Evolutionary conservation across 2,797 vertebrate species (phyloP).

Genomic region (Naso thynnoides): DNA sequence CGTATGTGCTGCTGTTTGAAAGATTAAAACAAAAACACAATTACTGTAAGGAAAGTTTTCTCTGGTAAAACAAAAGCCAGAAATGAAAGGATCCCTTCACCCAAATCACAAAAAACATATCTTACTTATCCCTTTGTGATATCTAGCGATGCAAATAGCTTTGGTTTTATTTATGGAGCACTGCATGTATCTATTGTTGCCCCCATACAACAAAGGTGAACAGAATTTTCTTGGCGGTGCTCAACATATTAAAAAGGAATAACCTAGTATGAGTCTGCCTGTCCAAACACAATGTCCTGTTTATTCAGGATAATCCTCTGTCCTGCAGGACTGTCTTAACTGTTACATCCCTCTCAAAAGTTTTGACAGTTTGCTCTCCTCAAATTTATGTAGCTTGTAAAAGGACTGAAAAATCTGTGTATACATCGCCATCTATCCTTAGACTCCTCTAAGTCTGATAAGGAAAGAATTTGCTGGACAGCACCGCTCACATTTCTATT

Average conservation of each 20-base stretch:
- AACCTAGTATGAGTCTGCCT: constrained; percentile 18
- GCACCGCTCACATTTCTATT: not conserved
- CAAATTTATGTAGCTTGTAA: not conserved
- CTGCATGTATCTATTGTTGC: not conserved
- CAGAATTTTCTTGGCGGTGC: not conserved
- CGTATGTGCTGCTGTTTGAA: not conserved
- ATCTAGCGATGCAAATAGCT: not conserved
- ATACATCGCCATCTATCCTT: no score
- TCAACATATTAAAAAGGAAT: constrained; percentile 17
- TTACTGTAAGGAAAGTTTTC: not conserved
- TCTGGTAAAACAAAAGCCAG: not conserved
- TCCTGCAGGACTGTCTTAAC: constrained; percentile 17
- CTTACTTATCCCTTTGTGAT: not conserved
- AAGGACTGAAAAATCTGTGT: no score
- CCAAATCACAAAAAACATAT: not conserved
- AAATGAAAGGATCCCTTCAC: not conserved
- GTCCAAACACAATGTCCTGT: constrained; percentile 19
- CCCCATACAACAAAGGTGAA: not conserved
- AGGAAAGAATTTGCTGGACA: not conserved
- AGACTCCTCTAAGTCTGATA: no score
- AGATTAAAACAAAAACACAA: not conserved
- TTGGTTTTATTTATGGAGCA: not conserved
- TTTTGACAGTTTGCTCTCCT: constrained; percentile 18
- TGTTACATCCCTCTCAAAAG: not conserved
- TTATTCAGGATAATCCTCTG: constrained; percentile 5